phyloP scores from a whole-genome alignment of 2,888 invertebrate species.

The Sesia bembeciformis region DNA sequence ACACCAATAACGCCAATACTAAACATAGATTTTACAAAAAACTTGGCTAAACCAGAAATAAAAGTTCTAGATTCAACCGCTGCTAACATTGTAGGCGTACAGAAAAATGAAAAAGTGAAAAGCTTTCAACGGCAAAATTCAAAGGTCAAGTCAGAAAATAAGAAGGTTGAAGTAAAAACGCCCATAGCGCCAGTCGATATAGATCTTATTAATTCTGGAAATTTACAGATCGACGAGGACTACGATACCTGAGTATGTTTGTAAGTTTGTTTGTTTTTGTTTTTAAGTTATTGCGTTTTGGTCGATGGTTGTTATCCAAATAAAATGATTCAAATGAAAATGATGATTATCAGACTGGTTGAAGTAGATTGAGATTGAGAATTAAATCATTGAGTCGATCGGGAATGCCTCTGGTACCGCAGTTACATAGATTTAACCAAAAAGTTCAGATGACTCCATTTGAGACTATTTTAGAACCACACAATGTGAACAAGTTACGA shows the following conservation, averaged over 20 bases:
- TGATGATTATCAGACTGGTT: too few relatives aligned
- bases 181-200: conserved; percentile 32
- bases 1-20: conserved; percentile 48
- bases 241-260: conserved; percentile 65
- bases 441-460: too few relatives aligned
- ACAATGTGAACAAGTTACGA: too few relatives aligned
- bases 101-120: conserved; percentile 22
- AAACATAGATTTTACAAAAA: conserved; percentile 63
- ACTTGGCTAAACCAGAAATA: conserved; percentile 49
- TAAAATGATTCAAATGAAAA: neutral
- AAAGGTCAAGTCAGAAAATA: conserved; percentile 34
- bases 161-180: conserved; percentile 33
- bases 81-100: conserved; percentile 25
- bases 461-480: too few relatives aligned
- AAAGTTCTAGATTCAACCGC: conserved; percentile 45
- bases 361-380: too few relatives aligned
- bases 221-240: conserved; percentile 67
- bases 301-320: neutral
- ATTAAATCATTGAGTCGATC: too few relatives aligned
- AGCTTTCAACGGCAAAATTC: conserved; percentile 44
- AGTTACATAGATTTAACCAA: too few relatives aligned
- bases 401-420: too few relatives aligned
- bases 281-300: conserved; percentile 10
- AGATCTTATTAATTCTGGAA: conserved; percentile 53
- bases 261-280: conserved; percentile 33